Evolutionary conservation across 2,113 vertebrate genomes (phyloP), one percentile per base, ranked within the genome.

Genomic region (Phocoena sinus): DNA sequence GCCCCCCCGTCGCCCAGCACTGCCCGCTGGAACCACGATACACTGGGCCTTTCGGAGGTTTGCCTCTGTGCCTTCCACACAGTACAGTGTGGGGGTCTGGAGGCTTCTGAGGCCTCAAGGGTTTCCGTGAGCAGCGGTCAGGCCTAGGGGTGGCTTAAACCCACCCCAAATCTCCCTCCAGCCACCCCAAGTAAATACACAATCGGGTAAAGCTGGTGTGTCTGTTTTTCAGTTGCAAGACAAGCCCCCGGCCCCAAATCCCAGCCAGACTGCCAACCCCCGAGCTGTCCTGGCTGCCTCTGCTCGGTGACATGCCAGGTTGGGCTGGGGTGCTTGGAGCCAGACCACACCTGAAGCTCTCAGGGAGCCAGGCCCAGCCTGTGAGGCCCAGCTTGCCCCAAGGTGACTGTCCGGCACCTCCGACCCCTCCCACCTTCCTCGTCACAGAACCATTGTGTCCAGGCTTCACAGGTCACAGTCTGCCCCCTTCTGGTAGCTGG

Each of bases 401-500:
- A 73, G 67, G 23, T 28, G 67, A 41, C 74, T 20, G 68, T 58
- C 53, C 7, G 56, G n/a, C 36, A n/a, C 83, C 53, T 50, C 41
- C 11, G 2, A 11, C 73, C 31, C 5, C 87, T 63, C 53, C 63
- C 20, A 8, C 71, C 76, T 8, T 53, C 58, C 88, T 95, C 81
- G 73, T 65, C 14, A 0, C 1, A 31, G 79, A 44, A 44, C 74
- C 91, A 96, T 90, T 93, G 96, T 97, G 89, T 96, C 68, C 14
- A 0, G 0, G 83, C 85, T 97, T 95, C 71, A 56, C 82, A 96
- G 97, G 97, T 94, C 92, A 83, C 89, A 15, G 88, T 74, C 97
- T 96, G 98, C 98, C 98, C 98, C 92, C 98, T 98, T 97, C 98
- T 98, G 98, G 98, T 93, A 53, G 74, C 96, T 83, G 47, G 36